These are phyloP conservation scores for Varecia variegata DNA, from an alignment of 2,797 vertebrate genomes.

Conservation along the genomic window DNA sequence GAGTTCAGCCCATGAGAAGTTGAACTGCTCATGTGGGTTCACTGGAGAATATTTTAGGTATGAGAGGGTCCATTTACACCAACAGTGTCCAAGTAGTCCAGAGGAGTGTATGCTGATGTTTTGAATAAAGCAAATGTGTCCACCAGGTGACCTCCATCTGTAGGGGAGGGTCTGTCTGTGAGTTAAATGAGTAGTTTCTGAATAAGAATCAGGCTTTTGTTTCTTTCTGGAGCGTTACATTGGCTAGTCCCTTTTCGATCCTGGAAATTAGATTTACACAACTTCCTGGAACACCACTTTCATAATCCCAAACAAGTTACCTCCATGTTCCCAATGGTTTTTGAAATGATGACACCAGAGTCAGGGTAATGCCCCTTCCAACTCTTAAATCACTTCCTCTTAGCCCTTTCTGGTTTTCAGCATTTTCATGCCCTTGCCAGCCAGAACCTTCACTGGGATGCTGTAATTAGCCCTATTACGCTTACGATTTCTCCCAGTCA, in stretches of 20 bases:
- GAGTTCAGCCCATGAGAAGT: background rate
- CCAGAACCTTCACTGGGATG: background rate
- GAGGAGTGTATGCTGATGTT: background rate
- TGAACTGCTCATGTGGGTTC: background rate
- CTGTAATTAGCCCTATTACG: background rate
- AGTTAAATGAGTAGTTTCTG: background rate
- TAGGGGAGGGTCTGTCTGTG: no score
- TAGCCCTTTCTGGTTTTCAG: background rate
- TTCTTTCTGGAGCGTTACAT: background rate
- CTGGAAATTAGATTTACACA: background rate
- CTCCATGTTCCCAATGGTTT: background rate
- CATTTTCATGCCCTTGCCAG: background rate
- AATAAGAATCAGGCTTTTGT: background rate
- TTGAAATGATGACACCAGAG: background rate
- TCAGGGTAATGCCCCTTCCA: background rate
- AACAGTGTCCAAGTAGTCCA: background rate
- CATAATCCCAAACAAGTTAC: background rate
- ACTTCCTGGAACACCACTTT: constrained; percentile 6
- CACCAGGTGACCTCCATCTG: background rate
- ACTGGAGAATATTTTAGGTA: background rate
- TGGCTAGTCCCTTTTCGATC: background rate
- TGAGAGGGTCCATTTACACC: background rate
- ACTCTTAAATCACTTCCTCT: background rate
- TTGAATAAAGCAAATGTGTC: background rate
- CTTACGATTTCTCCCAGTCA: background rate